phyloP scores from a whole-genome alignment of 2,888 invertebrate species.

The Stegana nigrithorax region DNA sequence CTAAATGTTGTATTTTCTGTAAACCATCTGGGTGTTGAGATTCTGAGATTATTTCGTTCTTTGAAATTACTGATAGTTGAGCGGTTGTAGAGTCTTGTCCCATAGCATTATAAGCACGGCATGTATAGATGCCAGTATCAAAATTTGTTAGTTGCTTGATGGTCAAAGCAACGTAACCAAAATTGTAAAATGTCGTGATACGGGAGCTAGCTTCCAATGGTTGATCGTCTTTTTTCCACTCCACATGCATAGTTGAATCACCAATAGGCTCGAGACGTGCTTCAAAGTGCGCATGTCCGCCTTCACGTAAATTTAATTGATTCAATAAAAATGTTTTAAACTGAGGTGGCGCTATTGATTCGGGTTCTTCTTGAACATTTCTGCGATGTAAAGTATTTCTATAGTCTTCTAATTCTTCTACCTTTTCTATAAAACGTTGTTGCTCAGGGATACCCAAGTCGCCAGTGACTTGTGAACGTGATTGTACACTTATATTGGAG shows the following conservation, averaged over 20 bases:
- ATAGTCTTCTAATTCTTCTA: slow-evolving; percentile 90
- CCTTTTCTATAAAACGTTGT: slow-evolving; percentile 90
- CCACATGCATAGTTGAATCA: slow-evolving; percentile 88
- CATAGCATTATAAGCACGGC: slow-evolving; percentile 86
- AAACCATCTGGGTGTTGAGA: slow-evolving; percentile 93
- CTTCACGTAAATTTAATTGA: slow-evolving; percentile 87
- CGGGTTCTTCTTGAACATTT: slow-evolving; percentile 83
- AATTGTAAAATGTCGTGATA: slow-evolving; percentile 93
- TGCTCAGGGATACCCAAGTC: slow-evolving; percentile 92
- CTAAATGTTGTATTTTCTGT: slow-evolving; percentile 90
- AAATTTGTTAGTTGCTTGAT: slow-evolving; percentile 90
- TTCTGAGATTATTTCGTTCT: slow-evolving; percentile 87
- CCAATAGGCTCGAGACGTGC: slow-evolving; percentile 93
- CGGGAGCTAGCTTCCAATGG: slow-evolving; percentile 93
- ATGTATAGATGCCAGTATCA: slow-evolving; percentile 91
- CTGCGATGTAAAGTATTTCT: slow-evolving; percentile 82
- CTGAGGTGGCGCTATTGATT: slow-evolving; percentile 83
- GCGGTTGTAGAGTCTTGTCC: slow-evolving; percentile 89
- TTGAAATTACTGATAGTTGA: slow-evolving; percentile 84
- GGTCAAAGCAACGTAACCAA: slow-evolving; percentile 93
- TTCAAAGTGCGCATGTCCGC: slow-evolving; percentile 95
- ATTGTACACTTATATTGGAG: slow-evolving; percentile 80
- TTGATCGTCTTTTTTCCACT: slow-evolving; percentile 93
- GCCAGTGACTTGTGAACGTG: slow-evolving; percentile 84
- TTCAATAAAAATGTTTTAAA: slow-evolving; percentile 91